Evolutionary conservation across 2,888 invertebrate species (phyloP).

Genomic region (Ligdia adustata): DNA sequence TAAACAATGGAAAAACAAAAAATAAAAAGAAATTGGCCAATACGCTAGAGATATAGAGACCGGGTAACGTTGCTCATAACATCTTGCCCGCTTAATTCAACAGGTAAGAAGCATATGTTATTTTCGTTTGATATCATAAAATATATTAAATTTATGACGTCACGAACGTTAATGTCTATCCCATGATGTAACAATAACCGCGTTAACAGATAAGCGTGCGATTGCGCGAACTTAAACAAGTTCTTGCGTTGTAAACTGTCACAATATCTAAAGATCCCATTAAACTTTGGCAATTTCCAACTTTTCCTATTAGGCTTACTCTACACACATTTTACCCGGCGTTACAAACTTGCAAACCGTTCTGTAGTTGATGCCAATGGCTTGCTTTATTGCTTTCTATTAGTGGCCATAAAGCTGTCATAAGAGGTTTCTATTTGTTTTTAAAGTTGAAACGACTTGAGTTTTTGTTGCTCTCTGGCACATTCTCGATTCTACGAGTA

Average conservation of each 20-base stretch:
- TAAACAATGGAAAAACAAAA: too few species aligned
- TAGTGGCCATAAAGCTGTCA: slow-evolving; percentile 15
- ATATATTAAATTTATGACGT: slow-evolving; percentile 1
- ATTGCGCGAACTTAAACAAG: slow-evolving; percentile 62
- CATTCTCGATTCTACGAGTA: too few species aligned
- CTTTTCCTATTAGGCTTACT: slow-evolving; percentile 73
- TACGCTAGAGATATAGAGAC: too few species aligned
- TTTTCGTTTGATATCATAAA: too few species aligned
- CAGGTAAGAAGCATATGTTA: too few species aligned
- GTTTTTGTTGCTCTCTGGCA: too few species aligned
- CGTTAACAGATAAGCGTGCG: slow-evolving; percentile 47
- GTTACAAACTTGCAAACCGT: slow-evolving; percentile 42
- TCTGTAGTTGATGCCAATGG: slow-evolving; percentile 30
- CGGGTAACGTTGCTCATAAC: too few species aligned
- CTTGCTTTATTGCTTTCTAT: slow-evolving; percentile 33
- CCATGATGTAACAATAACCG: slow-evolving; percentile 22
- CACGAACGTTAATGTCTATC: neutral
- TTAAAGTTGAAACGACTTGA: neutral
- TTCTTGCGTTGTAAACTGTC: slow-evolving; percentile 69
- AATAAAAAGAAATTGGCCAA: too few species aligned
- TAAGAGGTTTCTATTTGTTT: slow-evolving; percentile 1
- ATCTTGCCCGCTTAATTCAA: too few species aligned
- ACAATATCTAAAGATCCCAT: slow-evolving; percentile 76
- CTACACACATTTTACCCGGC: slow-evolving; percentile 51
- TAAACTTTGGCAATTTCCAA: slow-evolving; percentile 76